phyloP scores from a whole-genome alignment of 2,113 vertebrate genomes.

The Platysternon megacephalum region DNA sequence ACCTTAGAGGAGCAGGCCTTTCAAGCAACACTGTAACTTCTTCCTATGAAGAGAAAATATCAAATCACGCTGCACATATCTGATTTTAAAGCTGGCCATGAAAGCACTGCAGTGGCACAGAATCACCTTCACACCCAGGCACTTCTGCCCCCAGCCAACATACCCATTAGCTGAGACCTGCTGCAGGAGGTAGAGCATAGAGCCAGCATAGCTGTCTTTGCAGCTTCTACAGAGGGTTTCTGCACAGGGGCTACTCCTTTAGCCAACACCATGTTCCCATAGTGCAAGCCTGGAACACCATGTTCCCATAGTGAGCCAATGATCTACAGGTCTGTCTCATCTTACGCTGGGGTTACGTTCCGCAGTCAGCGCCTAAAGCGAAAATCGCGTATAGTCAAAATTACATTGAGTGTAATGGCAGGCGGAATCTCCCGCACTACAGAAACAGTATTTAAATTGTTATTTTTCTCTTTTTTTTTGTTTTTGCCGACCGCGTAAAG shows the following conservation, averaged over 20 bases:
- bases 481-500: no score
- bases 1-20: not conserved
- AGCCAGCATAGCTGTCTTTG: not conserved
- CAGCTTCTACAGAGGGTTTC: not conserved
- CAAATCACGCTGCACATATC: not conserved
- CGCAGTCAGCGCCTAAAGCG: no score
- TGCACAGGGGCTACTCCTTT: not conserved
- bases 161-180: not conserved
- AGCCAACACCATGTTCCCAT: not conserved
- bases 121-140: not conserved
- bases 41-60: not conserved
- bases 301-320: no score
- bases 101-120: not conserved
- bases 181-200: not conserved
- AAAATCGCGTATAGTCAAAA: no score
- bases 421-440: no score
- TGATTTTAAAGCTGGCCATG: not conserved
- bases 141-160: not conserved
- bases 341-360: no score
- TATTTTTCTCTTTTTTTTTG: no score
- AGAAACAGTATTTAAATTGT: no score
- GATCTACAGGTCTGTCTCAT: no score
- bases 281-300: accelerated
- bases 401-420: no score
- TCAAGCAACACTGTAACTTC: accelerated